These are phyloP conservation scores for Psylliodes chrysocephalus DNA, from an alignment of 2,888 invertebrate genomes.

Conservation along the genomic window DNA sequence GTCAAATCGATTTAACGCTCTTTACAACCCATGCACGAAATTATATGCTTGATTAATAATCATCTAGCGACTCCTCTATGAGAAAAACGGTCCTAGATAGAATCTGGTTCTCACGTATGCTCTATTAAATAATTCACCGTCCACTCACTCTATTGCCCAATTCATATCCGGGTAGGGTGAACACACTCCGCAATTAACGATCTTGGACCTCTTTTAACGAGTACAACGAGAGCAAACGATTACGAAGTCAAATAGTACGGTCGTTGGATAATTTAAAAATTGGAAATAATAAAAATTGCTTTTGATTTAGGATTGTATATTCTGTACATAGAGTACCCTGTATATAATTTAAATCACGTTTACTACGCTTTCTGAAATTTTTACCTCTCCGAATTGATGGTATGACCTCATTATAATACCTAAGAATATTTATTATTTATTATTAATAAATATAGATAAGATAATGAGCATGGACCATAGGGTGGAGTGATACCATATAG, in stretches of 20 bases:
- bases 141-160: conserved; percentile 42
- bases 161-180: conserved; percentile 47
- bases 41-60: not conserved
- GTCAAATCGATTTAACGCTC: not conserved
- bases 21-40: not conserved
- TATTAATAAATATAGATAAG: too few species aligned
- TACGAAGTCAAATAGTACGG: not conserved
- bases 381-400: too few species aligned
- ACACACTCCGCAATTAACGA: conserved; percentile 23
- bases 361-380: too few species aligned
- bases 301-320: too few species aligned
- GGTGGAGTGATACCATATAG: too few species aligned
- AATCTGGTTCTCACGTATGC: conserved; percentile 43
- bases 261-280: too few species aligned
- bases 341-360: too few species aligned
- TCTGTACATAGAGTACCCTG: too few species aligned
- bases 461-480: too few species aligned
- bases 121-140: conserved; percentile 35
- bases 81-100: not conserved
- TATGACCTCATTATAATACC: too few species aligned
- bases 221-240: conserved; percentile 7
- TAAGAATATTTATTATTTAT: too few species aligned
- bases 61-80: not conserved
- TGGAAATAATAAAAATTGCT: too few species aligned
- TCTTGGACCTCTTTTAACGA: conserved; percentile 21